Base-by-base conservation (phyloP, 2,888 invertebrate genomes). In the Drosophila maculinotata region DNA sequence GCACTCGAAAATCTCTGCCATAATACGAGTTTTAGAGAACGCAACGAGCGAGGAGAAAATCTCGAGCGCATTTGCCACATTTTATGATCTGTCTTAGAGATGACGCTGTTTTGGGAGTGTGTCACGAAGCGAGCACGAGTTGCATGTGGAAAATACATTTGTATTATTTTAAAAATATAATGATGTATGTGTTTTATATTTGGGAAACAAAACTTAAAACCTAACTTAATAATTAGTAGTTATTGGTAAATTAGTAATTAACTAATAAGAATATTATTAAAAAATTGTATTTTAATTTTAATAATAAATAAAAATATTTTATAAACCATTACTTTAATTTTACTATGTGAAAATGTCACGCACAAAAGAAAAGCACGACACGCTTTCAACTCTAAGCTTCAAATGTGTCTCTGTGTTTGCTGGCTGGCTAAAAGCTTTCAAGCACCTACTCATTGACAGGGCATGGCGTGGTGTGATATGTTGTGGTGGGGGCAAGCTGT, bases 351-450 rank as follows among this genome's bases (percentile, higher is more conserved):
- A 4, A 26, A 15, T 26, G 7, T 15, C 8, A 17, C 42, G n/a
- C 15, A 17, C 28, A 26, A 10, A 3, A 26, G 23, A 14, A 42
- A 41, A 56, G 25, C 41, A 41, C 41, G 58, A 57, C 33, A 42
- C 28, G 59, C 30, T n/a, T 30, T 20, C 48, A 36, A 17, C 36
- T 30, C 59, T 20, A 31, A 25, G 28, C 35, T 42, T 12, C 39
- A 31, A 9, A 6, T 25, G 23, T 41, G 41, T 35, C 20, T 28
- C 10, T 45, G 30, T 58, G 41, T 45, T 33, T 49, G 53, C 44
- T 60, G 45, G 56, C n/a, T 48, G 38, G 54, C 58, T 79, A 79
- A 81, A 81, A 82, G 83, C 83, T 81, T 81, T 85, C 77, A 79
- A 79, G 80, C 76, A 79, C 65, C 63, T 30, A 69, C 71, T 75